phyloP scores from a whole-genome alignment of 2,797 vertebrate genomes.

The Eulemur coronatus region DNA sequence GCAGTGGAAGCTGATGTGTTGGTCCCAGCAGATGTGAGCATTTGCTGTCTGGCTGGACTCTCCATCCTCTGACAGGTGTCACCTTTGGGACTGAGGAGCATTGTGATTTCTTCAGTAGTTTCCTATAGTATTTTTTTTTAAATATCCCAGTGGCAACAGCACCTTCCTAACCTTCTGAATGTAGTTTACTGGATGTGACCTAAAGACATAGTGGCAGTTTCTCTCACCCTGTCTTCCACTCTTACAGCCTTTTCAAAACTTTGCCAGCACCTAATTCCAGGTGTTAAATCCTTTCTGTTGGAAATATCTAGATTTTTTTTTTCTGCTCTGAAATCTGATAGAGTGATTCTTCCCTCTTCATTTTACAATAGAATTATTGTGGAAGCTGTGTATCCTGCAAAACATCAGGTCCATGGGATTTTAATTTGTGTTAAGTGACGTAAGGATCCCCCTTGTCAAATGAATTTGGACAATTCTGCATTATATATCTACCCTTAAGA shows the following conservation, averaged over 20 bases:
- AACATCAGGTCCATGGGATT: neutral
- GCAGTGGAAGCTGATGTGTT: too few species aligned
- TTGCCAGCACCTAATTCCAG: neutral
- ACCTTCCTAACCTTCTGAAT: neutral
- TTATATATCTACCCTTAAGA: neutral
- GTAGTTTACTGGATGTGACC: neutral
- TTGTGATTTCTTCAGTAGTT: neutral
- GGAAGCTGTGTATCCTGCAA: neutral
- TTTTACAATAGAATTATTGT: neutral
- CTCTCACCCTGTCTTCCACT: neutral
- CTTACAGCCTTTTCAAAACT: neutral
- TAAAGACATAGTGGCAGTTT: neutral
- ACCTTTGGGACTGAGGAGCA: neutral
- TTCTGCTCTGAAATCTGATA: neutral
- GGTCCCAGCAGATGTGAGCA: neutral
- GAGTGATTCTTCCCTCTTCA: neutral
- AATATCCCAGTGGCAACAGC: fast-evolving
- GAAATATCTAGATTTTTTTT: neutral
- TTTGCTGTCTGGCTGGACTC: too few species aligned
- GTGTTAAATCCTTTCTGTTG: neutral
- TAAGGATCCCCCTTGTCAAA: neutral
- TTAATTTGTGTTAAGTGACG: neutral
- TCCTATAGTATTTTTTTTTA: neutral
- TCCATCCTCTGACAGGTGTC: neutral
- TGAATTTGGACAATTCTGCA: neutral